Evolutionary conservation across 2,797 vertebrate species (phyloP).

Genomic region (Macropus fuliginosus): DNA sequence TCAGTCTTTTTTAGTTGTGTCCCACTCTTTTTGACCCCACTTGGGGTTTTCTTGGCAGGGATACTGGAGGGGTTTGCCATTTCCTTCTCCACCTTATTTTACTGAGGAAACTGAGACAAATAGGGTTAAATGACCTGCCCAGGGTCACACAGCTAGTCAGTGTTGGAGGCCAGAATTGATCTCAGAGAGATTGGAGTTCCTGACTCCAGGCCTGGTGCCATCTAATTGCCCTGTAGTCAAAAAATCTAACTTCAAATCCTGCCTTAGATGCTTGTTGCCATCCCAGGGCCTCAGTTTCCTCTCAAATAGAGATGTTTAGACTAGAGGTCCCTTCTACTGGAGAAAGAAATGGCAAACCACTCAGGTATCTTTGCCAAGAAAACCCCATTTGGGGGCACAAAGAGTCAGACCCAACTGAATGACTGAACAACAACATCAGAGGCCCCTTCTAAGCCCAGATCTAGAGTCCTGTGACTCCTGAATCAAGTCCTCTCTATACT

Average conservation of each 20-base stretch:
- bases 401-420: background rate
- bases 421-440: background rate
- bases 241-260: background rate
- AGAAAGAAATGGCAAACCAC: background rate
- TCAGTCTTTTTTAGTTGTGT: background rate
- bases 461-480: background rate
- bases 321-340: background rate
- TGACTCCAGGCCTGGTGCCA: too few relatives aligned
- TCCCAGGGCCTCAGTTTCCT: background rate
- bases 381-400: background rate
- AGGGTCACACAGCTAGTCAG: too few relatives aligned
- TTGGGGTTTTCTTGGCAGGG: too few relatives aligned
- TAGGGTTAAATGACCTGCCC: too few relatives aligned
- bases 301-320: background rate
- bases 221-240: background rate
- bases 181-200: too few relatives aligned
- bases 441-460: background rate
- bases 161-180: too few relatives aligned
- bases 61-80: too few relatives aligned
- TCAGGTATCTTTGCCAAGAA: background rate
- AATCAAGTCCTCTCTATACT: background rate
- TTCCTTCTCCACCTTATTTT: too few relatives aligned
- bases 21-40: too few relatives aligned
- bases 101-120: too few relatives aligned
- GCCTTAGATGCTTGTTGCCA: background rate